These are phyloP conservation scores for Tiliqua scincoides DNA, from an alignment of 2,113 vertebrate species.

Conservation along the genomic window DNA sequence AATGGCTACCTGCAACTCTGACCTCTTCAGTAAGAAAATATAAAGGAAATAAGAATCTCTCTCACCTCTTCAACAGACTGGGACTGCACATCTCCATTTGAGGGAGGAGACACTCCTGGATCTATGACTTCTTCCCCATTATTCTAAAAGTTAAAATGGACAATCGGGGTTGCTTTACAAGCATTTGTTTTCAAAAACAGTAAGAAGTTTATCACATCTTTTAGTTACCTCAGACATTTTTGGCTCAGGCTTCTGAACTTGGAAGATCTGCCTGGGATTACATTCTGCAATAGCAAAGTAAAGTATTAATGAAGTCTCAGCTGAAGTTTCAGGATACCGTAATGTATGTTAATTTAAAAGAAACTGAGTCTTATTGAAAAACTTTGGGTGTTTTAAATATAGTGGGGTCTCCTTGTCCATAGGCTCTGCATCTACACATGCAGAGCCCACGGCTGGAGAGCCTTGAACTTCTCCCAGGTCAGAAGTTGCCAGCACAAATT, in stretches of 20 bases:
- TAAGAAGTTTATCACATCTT: conserved; percentile 47
- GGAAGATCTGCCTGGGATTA: conserved; percentile 69
- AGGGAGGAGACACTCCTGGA: conserved; percentile 72
- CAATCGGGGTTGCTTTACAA: conserved; percentile 19
- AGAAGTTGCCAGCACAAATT: too few species aligned
- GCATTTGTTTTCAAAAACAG: conserved; percentile 22
- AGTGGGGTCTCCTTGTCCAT: too few species aligned
- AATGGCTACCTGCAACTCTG: neutral
- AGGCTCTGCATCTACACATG: too few species aligned
- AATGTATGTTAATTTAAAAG: neutral
- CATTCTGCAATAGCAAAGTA: conserved; percentile 72
- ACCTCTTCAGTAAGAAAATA: neutral
- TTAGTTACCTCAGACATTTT: conserved; percentile 77
- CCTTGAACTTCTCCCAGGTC: too few species aligned
- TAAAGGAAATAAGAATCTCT: conserved; percentile 49
- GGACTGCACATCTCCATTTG: conserved; percentile 71
- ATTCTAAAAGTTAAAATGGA: conserved; percentile 71
- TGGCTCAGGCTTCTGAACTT: conserved; percentile 78
- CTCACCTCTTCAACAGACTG: conserved; percentile 76
- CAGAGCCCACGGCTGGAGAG: too few species aligned
- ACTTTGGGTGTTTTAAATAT: neutral
- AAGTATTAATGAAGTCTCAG: conserved; percentile 66
- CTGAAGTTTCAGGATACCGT: neutral
- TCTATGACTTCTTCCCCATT: conserved; percentile 68
- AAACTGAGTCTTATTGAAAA: neutral